Base-by-base conservation (phyloP, 2,888 invertebrate species). In the Ormyrus thymus region DNA sequence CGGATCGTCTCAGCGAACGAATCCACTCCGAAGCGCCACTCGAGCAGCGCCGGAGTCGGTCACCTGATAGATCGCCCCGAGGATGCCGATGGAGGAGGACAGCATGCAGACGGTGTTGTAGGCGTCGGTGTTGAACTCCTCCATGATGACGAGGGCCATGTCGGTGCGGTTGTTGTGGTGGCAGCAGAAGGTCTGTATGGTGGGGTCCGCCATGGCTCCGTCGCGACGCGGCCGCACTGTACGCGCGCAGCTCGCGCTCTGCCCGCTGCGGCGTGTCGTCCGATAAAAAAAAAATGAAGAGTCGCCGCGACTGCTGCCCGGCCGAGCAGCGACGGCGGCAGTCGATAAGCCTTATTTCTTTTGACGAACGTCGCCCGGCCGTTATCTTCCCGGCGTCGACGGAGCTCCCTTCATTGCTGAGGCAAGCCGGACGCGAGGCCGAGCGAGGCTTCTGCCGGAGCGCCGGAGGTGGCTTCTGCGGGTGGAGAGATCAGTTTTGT, bases 181-280 rank as follows among this genome's bases (percentile, higher is more conserved):
- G 87, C 96, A 96, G 89, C 94, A 94, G 88, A 95, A 95, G 11
- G 95, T 95, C 91, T 96, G 96, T 85, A 96, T 95, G 58, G 95
- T 95, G 73, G 96, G 96, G 90, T 96, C 96, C 53, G 95, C 95
- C 96, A 95, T 95, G 81, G 66, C 29, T 29, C 29, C n/a, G n/a
- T 29, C 29, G 3, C 29, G 29, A 29, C 4, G 29, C 29, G 4
- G 29, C 29, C 29, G 29, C 29, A 29, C 29, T 29, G 3, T 29
- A 29, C 29, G 29, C 4, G 29, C 29, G 29, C 29, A 29, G 29
- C 29, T 29, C 29, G 29, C 29, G 29, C 29, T 29, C 29, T 29
- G 29, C 3, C 29, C 0, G 29, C 0, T 29, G 29, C 29, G 29
- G n/a, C n/a, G 29, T 29, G 29, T 29, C 29, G n/a, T 29, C 4